Base-by-base conservation (phyloP, 1,140 invertebrate genomes). In the Drosophila malerkotliana region DNA sequence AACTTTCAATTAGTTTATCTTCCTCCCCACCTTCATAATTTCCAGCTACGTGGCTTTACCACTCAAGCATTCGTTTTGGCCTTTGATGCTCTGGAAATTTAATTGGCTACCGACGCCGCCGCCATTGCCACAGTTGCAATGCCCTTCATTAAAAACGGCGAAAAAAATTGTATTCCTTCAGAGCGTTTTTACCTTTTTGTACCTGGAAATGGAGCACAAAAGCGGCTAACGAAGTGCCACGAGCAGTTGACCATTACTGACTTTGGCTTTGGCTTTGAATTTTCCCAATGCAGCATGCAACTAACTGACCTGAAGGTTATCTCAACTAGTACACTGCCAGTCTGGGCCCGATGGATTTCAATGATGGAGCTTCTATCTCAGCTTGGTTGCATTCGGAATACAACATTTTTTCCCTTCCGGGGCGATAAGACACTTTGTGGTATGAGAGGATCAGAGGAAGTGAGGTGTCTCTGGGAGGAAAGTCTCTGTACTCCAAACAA, bases 391-490 rank as follows among this genome's bases (percentile, higher is more conserved):
- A 54, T 62, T 26, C 51, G 21, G 26, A 45, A 15, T n/a, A 21
- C 60, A 69, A 69, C 69, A 82, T 79, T 71, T 82, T 79, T 69
- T 83, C 72, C 51, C 32, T 77, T 55, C 58, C 71, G 56, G 49
- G 69, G 74, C 76, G 49, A 68, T 81, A 82, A 57, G 45, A 53
- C 52, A 67, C 85, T 80, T 73, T 85, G 72, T 66, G 80, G 79
- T 57, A n/a, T 57, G 15, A 15, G 15, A 15, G 15, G 15, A 74
- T 72, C 57, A 56, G 49, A 63, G 34, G 34, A 32, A 0, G 32
- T 37, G 3, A 12, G 26, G 5, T 26, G 26, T 6, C 1, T 1
- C 26, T 21, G 21, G 21, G 2, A 2, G 21, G 21, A 0, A 28
- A 28, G 26, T 28, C 6, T 28, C 10, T 37, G 34, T n/a, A 37